Conservation (phyloP, 2,888 invertebrate genomes). For the Drosophila austrosaltans region DNA sequence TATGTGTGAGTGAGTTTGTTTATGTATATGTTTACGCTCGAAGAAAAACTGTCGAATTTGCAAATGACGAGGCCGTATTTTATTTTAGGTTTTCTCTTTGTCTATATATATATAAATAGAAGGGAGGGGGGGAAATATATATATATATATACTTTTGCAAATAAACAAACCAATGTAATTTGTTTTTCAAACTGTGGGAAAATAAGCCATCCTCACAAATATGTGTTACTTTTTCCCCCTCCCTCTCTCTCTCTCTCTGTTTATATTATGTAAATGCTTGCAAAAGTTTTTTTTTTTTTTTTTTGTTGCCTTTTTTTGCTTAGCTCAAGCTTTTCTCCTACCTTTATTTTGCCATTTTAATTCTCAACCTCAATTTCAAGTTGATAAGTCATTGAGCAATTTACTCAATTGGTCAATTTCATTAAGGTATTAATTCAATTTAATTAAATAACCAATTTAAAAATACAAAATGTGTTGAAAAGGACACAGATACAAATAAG, state of each 20-base stretch:
- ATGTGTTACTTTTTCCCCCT: conserved; percentile 8
- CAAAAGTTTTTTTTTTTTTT: neutral
- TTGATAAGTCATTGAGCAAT: conserved; percentile 9
- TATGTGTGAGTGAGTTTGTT: conserved; percentile 15
- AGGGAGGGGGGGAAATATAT: conserved; percentile 27
- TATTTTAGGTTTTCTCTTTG: conserved; percentile 35
- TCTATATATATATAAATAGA: conserved; percentile 18
- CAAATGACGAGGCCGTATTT: conserved; percentile 70
- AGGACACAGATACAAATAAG: conserved; percentile 13
- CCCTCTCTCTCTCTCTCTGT: neutral
- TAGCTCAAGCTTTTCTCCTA: neutral
- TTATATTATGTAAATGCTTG: conserved; percentile 23
- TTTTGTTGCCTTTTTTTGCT: too few relatives aligned
- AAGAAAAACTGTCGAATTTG: conserved; percentile 63
- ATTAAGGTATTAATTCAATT: conserved; percentile 37
- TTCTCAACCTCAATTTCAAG: neutral
- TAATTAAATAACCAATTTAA: conserved; percentile 73
- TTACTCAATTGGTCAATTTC: conserved; percentile 1
- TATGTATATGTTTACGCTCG: conserved; percentile 49
- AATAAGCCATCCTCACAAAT: conserved; percentile 15
- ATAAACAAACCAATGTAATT: conserved; percentile 61
- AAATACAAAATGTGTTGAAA: conserved; percentile 27
- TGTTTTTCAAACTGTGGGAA: conserved; percentile 37
- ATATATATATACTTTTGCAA: conserved; percentile 46
- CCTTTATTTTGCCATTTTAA: neutral